Evolutionary conservation across 1,140 invertebrate genomes (phyloP).

Genomic region (Thaumatotibia leucotreta): DNA sequence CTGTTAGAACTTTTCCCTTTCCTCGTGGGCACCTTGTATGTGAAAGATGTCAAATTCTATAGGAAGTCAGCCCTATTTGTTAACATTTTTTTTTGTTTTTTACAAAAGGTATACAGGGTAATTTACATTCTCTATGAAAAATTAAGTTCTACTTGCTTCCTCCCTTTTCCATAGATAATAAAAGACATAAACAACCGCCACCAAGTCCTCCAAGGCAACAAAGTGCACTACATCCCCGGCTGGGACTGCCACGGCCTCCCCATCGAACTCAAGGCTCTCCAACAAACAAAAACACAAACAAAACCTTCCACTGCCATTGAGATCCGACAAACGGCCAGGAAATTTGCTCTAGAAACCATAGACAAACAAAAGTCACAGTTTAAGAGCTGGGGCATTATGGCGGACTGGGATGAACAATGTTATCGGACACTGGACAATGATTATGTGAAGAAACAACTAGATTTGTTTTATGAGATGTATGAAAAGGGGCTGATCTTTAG

Average conservation of each 20-base stretch:
- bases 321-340: conserved; percentile 74
- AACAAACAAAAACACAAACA: conserved; percentile 62
- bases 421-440: conserved; percentile 89
- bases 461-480: conserved; percentile 89
- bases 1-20: too few species aligned
- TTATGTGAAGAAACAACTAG: conserved; percentile 90
- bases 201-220: conserved; percentile 87
- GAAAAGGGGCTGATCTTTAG: conserved; percentile 89
- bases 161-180: conserved; percentile 87
- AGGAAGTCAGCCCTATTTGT: too few species aligned
- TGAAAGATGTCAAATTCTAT: too few species aligned
- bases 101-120: too few species aligned
- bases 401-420: conserved; percentile 88
- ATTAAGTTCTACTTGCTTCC: too few species aligned
- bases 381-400: conserved; percentile 93
- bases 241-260: conserved; percentile 99
- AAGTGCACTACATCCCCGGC: conserved; percentile 94
- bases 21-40: too few species aligned
- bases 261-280: conserved; percentile 95
- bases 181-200: conserved; percentile 95
- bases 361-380: conserved; percentile 87
- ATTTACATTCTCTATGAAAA: too few species aligned
- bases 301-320: conserved; percentile 79
- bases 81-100: too few species aligned
- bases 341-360: conserved; percentile 19